phyloP scores from a whole-genome alignment of 2,113 vertebrate genomes.

The Chamaetylas fuelleborni region DNA sequence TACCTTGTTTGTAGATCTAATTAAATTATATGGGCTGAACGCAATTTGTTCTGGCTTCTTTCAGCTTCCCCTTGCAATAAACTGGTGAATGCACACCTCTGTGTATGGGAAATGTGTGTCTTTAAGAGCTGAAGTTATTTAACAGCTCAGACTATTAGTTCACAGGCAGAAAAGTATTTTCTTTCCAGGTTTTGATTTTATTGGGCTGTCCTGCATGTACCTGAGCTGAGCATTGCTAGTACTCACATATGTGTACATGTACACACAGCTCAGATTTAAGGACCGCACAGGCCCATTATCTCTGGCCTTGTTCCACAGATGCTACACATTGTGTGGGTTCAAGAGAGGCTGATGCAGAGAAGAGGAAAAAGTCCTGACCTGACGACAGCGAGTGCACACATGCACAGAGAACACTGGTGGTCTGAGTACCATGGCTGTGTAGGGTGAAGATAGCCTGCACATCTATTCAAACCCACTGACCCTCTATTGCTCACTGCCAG shows the following conservation, averaged over 20 bases:
- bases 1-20: conserved; percentile 72
- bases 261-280: neutral
- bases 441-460: neutral
- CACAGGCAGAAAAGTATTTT: conserved; percentile 44
- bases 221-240: neutral
- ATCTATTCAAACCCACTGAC: neutral
- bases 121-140: conserved; percentile 61
- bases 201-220: neutral
- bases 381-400: fast-evolving
- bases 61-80: conserved; percentile 65
- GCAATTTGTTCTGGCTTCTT: conserved; percentile 68
- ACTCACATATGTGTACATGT: fast-evolving
- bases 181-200: conserved; percentile 52
- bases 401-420: neutral
- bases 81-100: conserved; percentile 61
- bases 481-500: neutral
- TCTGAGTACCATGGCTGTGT: fast-evolving
- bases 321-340: neutral
- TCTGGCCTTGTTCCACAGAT: neutral
- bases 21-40: conserved; percentile 69
- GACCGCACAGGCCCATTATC: neutral
- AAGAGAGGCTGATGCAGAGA: neutral
- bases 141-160: conserved; percentile 64
- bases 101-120: conserved; percentile 38
- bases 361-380: neutral